These are phyloP conservation scores for Leucopsar rothschildi DNA, from an alignment of 2,113 vertebrate genomes.

Conservation along the genomic window DNA sequence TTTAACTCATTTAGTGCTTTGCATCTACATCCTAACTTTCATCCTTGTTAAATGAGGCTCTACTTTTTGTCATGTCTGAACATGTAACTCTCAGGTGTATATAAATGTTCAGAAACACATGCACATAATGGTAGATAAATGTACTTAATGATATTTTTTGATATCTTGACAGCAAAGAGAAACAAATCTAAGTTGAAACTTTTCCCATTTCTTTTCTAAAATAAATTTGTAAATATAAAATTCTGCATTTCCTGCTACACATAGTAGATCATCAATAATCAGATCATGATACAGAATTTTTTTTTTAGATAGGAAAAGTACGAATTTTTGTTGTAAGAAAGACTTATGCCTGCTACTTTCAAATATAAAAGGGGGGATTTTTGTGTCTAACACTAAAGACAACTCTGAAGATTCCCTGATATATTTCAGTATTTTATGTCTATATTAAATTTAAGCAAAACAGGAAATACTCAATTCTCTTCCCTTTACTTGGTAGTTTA, in stretches of 20 bases:
- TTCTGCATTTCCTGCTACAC: background rate
- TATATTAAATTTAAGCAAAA: background rate
- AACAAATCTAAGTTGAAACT: rapidly evolving
- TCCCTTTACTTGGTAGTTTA: background rate
- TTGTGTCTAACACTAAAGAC: background rate
- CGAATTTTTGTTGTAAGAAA: background rate
- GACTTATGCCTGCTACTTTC: background rate
- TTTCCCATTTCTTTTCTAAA: rapidly evolving
- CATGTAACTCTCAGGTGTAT: rapidly evolving
- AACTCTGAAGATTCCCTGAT: background rate
- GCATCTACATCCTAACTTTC: background rate
- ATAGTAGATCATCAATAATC: background rate
- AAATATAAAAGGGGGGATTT: background rate
- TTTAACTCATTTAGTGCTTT: background rate
- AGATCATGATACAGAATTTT: background rate
- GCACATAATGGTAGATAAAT: background rate
- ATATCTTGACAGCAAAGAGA: background rate
- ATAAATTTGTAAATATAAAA: background rate
- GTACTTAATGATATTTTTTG: background rate
- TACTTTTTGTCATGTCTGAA: background rate
- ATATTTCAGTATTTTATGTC: background rate
- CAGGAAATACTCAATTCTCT: background rate
- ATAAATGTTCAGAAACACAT: background rate
- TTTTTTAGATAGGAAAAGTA: background rate
- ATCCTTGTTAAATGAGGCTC: background rate